Evolutionary conservation across 2,888 invertebrate genomes (phyloP).

Genomic region (Andrena hattorfiana): DNA sequence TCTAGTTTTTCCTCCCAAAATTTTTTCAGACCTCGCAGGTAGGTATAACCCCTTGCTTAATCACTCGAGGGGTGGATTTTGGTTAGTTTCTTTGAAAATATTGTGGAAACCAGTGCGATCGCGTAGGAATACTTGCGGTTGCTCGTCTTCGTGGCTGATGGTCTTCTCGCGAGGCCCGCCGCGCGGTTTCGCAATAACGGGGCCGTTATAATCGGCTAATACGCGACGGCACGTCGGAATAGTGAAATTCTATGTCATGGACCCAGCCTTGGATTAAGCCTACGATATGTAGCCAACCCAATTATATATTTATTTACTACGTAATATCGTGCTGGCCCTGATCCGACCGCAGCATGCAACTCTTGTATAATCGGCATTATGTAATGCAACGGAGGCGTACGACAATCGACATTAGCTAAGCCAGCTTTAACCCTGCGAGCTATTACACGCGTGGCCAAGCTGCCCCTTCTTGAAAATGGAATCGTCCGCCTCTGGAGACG

Average conservation of each 20-base stretch:
- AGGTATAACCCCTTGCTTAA: too few species aligned
- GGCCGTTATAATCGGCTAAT: slow-evolving; percentile 61
- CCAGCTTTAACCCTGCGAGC: slow-evolving; percentile 31
- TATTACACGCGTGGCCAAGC: not conserved
- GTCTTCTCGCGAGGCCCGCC: slow-evolving; percentile 19
- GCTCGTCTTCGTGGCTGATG: not conserved
- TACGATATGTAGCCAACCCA: slow-evolving; percentile 77
- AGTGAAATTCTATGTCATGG: slow-evolving; percentile 80
- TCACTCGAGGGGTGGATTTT: too few species aligned
- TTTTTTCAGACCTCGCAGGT: too few species aligned
- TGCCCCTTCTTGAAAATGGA: too few species aligned
- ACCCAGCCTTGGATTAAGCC: slow-evolving; percentile 79
- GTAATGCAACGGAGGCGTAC: slow-evolving; percentile 66
- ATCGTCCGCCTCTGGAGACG: not conserved
- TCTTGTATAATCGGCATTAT: slow-evolving; percentile 78
- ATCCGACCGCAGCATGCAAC: slow-evolving; percentile 77
- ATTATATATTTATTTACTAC: slow-evolving; percentile 81
- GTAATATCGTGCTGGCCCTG: slow-evolving; percentile 81
- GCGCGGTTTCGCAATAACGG: slow-evolving; percentile 55
- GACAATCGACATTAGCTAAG: slow-evolving; percentile 59
- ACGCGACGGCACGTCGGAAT: slow-evolving; percentile 51
- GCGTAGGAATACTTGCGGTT: too few species aligned
- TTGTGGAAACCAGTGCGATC: too few species aligned
- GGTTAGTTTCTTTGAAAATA: too few species aligned
- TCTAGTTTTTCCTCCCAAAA: too few species aligned